Conservation (phyloP, 2,113 vertebrate species). For the Chascanopsetta lugubris region DNA sequence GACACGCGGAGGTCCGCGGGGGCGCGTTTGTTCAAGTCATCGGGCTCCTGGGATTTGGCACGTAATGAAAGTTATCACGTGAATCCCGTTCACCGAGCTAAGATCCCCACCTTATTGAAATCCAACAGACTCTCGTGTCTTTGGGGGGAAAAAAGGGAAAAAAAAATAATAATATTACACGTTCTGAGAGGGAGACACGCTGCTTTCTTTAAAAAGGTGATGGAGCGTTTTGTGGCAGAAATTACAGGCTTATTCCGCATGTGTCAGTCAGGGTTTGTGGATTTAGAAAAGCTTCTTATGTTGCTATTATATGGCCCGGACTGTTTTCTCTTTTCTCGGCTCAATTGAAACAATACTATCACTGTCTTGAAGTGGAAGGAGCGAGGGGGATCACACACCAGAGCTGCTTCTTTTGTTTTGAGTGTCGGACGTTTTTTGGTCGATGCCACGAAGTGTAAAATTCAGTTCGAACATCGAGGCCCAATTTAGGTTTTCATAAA, state of each 20-base stretch:
- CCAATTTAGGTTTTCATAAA: no score
- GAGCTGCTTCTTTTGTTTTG: neutral
- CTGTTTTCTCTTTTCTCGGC: slow-evolving; percentile 13
- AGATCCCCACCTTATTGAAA: slow-evolving; percentile 66
- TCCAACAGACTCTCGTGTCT: slow-evolving; percentile 49
- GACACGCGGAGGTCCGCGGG: neutral
- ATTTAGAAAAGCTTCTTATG: slow-evolving; percentile 71
- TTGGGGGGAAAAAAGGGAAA: no score
- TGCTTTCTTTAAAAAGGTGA: slow-evolving; percentile 22
- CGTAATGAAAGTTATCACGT: slow-evolving; percentile 49
- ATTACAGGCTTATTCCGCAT: slow-evolving; percentile 43
- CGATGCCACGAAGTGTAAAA: no score
- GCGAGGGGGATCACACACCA: neutral
- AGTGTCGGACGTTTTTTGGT: neutral
- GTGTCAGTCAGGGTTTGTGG: slow-evolving; percentile 67
- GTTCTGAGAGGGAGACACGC: slow-evolving; percentile 11
- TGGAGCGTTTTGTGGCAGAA: slow-evolving; percentile 28
- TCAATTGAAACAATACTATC: slow-evolving; percentile 40
- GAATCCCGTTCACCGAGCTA: slow-evolving; percentile 24
- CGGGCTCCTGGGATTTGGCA: slow-evolving; percentile 39
- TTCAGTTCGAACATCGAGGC: neutral
- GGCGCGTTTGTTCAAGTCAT: slow-evolving; percentile 52
- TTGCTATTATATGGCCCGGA: slow-evolving; percentile 23
- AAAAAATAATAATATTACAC: slow-evolving; percentile 29
- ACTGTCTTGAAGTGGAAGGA: slow-evolving; percentile 10